Percentiles rank a stretch among this genome's conserved stretches.
phyloP scores from a whole-genome alignment of 2,797 vertebrate species.

The Hozukius guyotensis region DNA sequence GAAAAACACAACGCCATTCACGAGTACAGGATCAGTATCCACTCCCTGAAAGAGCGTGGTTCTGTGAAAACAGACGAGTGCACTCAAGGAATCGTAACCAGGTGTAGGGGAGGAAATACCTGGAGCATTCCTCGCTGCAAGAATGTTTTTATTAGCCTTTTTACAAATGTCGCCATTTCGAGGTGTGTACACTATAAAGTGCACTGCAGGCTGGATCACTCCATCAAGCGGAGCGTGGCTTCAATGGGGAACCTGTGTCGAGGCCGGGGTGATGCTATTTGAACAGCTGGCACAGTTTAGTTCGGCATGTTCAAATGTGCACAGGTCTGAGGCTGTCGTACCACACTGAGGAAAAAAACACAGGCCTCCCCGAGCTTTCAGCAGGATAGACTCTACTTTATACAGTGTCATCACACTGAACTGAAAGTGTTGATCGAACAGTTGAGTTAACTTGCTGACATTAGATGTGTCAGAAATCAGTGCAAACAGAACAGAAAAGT shows the following conservation, averaged over 20 bases:
- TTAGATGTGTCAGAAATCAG: not conserved
- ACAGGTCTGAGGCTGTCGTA: constrained; percentile 67
- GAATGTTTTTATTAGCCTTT: constrained; percentile 84
- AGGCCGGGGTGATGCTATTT: constrained; percentile 76
- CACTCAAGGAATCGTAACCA: constrained; percentile 79
- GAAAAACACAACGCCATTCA: constrained; percentile 64
- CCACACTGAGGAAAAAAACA: constrained; percentile 57
- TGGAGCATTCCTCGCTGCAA: constrained; percentile 74
- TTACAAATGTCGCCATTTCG: constrained; percentile 82
- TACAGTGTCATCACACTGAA: constrained; percentile 50
- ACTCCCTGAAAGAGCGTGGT: constrained; percentile 51
- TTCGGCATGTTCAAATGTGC: constrained; percentile 78
- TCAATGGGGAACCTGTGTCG: constrained; percentile 81
- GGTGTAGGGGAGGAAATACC: constrained; percentile 83
- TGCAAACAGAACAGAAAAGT: constrained; percentile 25
- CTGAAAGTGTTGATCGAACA: constrained; percentile 24
- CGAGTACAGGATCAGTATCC: constrained; percentile 51
- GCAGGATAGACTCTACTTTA: constrained; percentile 51
- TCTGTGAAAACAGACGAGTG: constrained; percentile 68
- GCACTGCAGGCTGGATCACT: constrained; percentile 76
- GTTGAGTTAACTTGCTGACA: constrained; percentile 36
- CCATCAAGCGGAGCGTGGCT: constrained; percentile 71
- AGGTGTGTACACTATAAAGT: constrained; percentile 82
- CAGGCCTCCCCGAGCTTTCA: constrained; percentile 52
- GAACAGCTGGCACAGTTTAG: constrained; percentile 85